Evolutionary conservation across 2,888 invertebrate species (phyloP).

Genomic region (Orchesella flavescens): DNA sequence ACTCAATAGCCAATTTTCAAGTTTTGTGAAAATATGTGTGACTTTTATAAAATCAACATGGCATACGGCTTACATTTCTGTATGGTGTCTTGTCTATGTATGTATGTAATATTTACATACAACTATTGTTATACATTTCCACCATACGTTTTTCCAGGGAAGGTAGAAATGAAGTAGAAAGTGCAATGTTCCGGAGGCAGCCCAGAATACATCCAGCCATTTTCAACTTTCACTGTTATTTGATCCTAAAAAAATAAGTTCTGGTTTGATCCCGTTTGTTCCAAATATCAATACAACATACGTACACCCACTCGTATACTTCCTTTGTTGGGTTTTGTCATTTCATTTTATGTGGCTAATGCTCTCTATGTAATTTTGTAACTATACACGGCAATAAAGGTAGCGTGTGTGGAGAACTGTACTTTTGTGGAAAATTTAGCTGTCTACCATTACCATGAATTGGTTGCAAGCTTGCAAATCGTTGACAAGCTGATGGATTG

Average conservation of each 20-base stretch:
- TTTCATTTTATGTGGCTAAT: not conserved
- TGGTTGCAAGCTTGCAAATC: constrained; percentile 2
- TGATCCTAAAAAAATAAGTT: not conserved
- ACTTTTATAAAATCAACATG: too few relatives aligned
- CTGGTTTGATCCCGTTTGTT: not conserved
- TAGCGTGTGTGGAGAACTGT: not conserved
- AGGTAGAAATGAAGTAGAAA: too few relatives aligned
- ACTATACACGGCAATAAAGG: not conserved
- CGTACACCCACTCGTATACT: not conserved
- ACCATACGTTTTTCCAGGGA: too few relatives aligned
- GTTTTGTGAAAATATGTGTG: too few relatives aligned
- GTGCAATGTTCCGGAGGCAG: not conserved
- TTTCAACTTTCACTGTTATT: not conserved
- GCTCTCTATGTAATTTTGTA: not conserved
- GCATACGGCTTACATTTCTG: too few relatives aligned
- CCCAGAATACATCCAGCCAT: not conserved
- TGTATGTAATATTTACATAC: too few relatives aligned
- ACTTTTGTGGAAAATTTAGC: not conserved
- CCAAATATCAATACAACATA: not conserved
- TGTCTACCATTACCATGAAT: not conserved
- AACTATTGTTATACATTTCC: too few relatives aligned
- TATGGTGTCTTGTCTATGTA: too few relatives aligned
- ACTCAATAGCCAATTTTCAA: too few relatives aligned
- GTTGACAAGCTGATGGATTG: constrained; percentile 25
- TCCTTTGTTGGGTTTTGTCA: not conserved